Base-by-base conservation (phyloP, 1,140 invertebrate species). In the Apis mellifera region DNA sequence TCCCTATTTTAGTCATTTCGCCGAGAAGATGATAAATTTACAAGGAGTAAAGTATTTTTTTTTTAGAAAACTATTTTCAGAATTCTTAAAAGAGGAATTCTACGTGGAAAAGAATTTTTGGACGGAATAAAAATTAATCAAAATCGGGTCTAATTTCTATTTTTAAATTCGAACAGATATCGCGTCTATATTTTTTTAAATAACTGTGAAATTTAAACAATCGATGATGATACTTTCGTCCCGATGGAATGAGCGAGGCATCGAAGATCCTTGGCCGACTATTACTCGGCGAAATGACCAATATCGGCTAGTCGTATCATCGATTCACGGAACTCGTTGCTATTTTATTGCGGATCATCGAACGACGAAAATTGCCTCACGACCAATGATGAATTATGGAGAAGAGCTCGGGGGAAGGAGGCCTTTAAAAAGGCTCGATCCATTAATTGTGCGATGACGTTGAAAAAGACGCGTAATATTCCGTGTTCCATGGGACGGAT, bases 131-230 rank as follows among this genome's bases (percentile, higher is more conserved):
- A n/a, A 12, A 9, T 54, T 0, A 54, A 54, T 12, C 52, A 5
- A 13, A 54, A 3, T 54, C 26, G 15, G 5, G 32, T 42, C 4
- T 4, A 32, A 2, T 32, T 42, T 42, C 4, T 9, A n/a, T 48
- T 68, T 68, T n/a, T 0, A 8, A n/a, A 32, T 21, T 7, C 21
- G n/a, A 9, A n/a, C 42, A 12, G 23, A 17, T 9, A 52, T 52
- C 9, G 17, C 19, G 8, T 32, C 17, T 11, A 1, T 9, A 11
- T 15, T 32, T 72, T 26, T 32, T 55, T 32, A 7, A 9, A 21
- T 19, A 8, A 74, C 74, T 42, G 69, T 59, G 60, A 73, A 78
- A 86, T 83, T 86, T 86, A 75, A 86, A 75, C 73, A 72, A 4
- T 83, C 69, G 69, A 86, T 86, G 69, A 86, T 86, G 73, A 82